Conservation (phyloP, 1,140 invertebrate species). For the Dreissena polymorpha region DNA sequence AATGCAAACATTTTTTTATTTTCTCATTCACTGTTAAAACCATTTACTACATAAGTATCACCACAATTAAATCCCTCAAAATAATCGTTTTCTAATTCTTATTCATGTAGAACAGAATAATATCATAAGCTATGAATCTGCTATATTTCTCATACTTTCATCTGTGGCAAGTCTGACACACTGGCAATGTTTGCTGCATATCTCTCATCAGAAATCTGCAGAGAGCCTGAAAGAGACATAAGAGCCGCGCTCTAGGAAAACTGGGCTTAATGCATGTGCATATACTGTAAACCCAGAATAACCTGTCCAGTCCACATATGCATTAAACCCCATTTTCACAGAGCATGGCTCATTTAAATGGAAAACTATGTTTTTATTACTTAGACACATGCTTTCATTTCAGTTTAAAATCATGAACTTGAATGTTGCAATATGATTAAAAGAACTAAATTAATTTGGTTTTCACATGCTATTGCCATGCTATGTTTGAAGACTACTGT, state of each 20-base stretch:
- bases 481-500: too few relatives aligned
- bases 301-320: not conserved
- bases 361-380: not conserved
- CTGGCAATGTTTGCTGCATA: conserved; percentile 42
- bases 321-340: too few relatives aligned
- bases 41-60: too few relatives aligned
- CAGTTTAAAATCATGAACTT: not conserved
- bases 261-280: not conserved
- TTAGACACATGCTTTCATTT: not conserved
- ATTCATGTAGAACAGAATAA: too few relatives aligned
- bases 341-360: not conserved
- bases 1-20: too few relatives aligned
- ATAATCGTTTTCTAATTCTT: too few relatives aligned
- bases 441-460: too few relatives aligned
- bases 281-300: not conserved
- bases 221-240: conserved; percentile 30
- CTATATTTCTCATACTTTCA: conserved; percentile 18
- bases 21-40: too few relatives aligned
- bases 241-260: not conserved
- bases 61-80: too few relatives aligned
- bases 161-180: conserved; percentile 32
- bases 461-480: too few relatives aligned
- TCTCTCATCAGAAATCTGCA: conserved; percentile 30
- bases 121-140: too few relatives aligned
- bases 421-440: not conserved